Base-by-base conservation (phyloP, 2,113 vertebrate species). In the Mastomys coucha region DNA sequence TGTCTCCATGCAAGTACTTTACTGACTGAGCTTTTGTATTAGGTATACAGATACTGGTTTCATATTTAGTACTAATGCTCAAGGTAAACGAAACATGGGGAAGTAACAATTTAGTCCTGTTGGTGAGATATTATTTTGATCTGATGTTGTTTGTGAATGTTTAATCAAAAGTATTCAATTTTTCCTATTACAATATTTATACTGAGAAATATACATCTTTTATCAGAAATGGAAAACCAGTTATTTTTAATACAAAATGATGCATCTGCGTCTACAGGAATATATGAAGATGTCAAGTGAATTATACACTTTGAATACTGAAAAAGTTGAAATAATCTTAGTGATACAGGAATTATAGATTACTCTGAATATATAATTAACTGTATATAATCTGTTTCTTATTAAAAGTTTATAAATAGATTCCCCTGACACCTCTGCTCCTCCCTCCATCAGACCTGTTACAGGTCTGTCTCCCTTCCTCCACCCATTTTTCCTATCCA, bases 121-220 rank as follows among this genome's bases (percentile, higher is more conserved):
- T 78, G 17, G 13, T 36, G 86, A 96, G 53, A 75, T 84, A 84
- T 73, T 82, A 93, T 24, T 81, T 96, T 87, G 80, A 89, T 73
- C 81, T 77, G 33, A 95, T 7, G 86, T 51, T 92, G 67, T 20
- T 60, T 94, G 96, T 89, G 86, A 85, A 56, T 73, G 17, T 24
- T 20, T 91, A 11, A 87, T 67, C 39, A 88, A 91, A 89, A 84
- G 86, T 82, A 39, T 67, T 67, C 53, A 91, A 91, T 24, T 10
- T 88, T 96, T 95, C 5, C n/a, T 42, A 89, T 63, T 91, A 65
- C 1, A 45, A 63, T 26, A 65, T 89, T 95, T 65, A 73, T 39
- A 92, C 2, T 60, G 12, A 2, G 76, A 53, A 73, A 81, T 49
- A 84, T n/a, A n/a, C 33, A 78, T 91, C 70, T n/a, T 92, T 92